Conservation (phyloP, 2,113 vertebrate species). For the Engystomops pustulosus region DNA sequence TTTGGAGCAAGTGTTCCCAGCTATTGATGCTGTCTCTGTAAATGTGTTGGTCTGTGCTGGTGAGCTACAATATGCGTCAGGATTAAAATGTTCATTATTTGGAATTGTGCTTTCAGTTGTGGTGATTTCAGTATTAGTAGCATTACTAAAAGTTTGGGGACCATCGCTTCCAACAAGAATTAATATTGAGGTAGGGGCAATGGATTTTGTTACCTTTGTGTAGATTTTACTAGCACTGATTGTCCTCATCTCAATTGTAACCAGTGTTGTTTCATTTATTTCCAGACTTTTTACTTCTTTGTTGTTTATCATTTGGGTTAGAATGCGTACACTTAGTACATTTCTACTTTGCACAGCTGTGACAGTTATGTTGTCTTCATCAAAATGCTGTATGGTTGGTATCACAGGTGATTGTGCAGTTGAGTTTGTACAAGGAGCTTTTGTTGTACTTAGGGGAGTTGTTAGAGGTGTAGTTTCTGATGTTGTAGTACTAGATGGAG, state of each 20-base stretch:
- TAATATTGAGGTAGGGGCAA: slow-evolving; percentile 34
- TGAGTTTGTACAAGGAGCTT: neutral
- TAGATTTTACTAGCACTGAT: slow-evolving; percentile 29
- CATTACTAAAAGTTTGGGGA: neutral
- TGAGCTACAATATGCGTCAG: slow-evolving; percentile 20
- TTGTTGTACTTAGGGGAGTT: neutral
- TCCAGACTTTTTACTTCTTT: slow-evolving; percentile 40
- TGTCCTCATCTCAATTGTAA: slow-evolving; percentile 31
- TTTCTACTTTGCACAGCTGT: slow-evolving; percentile 18
- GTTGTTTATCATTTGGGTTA: slow-evolving; percentile 21
- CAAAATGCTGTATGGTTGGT: neutral
- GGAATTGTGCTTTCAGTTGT: slow-evolving; percentile 44
- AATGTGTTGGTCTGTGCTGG: slow-evolving; percentile 37
- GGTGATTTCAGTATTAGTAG: neutral
- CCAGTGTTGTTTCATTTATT: slow-evolving; percentile 43
- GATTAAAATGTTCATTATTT: neutral
- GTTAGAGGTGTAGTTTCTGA: neutral
- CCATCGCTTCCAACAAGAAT: slow-evolving; percentile 3
- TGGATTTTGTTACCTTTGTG: slow-evolving; percentile 13
- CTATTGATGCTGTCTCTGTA: slow-evolving; percentile 20
- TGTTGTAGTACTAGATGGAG: neutral
- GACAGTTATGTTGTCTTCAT: slow-evolving; percentile 41
- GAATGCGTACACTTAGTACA: slow-evolving; percentile 15
- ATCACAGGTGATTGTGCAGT: neutral
- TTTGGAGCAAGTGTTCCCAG: slow-evolving; percentile 48